These are phyloP conservation scores for Cerceris rybyensis DNA, from an alignment of 2,888 invertebrate genomes.

Conservation along the genomic window DNA sequence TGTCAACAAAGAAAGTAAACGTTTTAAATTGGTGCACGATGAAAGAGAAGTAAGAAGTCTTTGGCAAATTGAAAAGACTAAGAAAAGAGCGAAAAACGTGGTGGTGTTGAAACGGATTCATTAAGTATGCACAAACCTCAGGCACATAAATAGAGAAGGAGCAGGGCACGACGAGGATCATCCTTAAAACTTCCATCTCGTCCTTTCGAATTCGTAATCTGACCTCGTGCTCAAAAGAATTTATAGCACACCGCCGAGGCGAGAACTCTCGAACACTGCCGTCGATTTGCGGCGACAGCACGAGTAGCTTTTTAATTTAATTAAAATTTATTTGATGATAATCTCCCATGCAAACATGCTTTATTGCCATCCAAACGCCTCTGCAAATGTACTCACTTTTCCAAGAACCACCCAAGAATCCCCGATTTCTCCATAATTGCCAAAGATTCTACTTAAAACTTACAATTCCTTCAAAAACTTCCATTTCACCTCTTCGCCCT, in stretches of 20 bases:
- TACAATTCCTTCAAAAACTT: background rate
- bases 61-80: no score
- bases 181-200: constrained; percentile 51
- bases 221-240: constrained; percentile 75
- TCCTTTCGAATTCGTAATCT: constrained; percentile 70
- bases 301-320: constrained; percentile 41
- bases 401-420: constrained; percentile 5
- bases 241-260: constrained; percentile 61
- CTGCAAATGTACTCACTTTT: background rate
- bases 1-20: no score
- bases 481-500: no score
- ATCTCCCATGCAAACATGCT: background rate
- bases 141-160: constrained; percentile 9
- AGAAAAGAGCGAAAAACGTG: background rate
- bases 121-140: constrained; percentile 1
- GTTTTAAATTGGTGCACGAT: no score
- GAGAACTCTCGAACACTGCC: constrained; percentile 37
- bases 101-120: background rate
- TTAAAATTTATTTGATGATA: constrained; percentile 36
- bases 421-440: background rate
- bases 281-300: constrained; percentile 32
- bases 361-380: constrained; percentile 5
- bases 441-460: background rate
- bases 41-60: background rate
- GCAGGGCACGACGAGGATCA: constrained; percentile 24